Evolutionary conservation across 2,113 vertebrate genomes (phyloP).

Genomic region (Phainopepla nitens): DNA sequence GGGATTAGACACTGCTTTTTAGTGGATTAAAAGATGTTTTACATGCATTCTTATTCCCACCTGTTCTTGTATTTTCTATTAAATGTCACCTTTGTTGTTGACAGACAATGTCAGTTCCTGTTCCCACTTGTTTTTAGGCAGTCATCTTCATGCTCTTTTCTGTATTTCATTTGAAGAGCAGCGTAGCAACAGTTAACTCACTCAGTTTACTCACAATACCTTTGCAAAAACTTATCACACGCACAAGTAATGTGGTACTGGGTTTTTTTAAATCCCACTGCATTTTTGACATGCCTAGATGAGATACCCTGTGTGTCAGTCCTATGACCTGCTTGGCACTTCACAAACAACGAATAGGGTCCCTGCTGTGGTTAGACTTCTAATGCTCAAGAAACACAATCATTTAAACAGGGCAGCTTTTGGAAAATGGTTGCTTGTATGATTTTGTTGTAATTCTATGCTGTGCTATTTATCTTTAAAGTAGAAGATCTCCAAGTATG

Average conservation of each 20-base stretch:
- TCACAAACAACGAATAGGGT: background rate
- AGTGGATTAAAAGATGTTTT: background rate
- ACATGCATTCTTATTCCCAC: background rate
- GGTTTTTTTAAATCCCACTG: background rate
- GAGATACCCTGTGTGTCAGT: background rate
- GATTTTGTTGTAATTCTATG: background rate
- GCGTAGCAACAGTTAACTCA: background rate
- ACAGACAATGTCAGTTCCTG: background rate
- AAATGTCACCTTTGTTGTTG: background rate
- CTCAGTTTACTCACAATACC: background rate
- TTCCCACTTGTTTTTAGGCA: background rate
- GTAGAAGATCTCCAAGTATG: background rate
- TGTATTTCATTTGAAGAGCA: background rate
- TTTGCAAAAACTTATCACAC: accelerated
- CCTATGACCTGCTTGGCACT: background rate
- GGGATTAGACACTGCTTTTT: background rate
- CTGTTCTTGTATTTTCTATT: background rate
- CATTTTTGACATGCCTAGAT: background rate
- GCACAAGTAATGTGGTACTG: background rate
- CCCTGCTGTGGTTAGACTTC: background rate
- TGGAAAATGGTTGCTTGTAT: background rate
- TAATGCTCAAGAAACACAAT: background rate
- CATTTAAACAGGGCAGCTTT: background rate
- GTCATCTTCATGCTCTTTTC: background rate
- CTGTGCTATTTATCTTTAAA: background rate